phyloP scores from a whole-genome alignment of 1,140 invertebrate genomes.

The Gonatopus flavifemur region DNA sequence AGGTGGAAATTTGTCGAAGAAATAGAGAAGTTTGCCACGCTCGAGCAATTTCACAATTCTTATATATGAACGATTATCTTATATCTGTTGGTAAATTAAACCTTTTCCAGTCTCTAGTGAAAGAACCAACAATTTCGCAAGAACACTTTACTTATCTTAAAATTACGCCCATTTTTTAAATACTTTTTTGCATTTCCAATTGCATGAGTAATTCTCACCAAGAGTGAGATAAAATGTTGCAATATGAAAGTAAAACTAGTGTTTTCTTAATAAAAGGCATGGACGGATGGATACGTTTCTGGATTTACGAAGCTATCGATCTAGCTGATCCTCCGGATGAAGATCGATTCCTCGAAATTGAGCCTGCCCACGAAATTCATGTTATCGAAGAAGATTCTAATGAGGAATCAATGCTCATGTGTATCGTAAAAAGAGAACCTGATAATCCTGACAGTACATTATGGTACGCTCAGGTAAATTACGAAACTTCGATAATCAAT shows the following conservation, averaged over 20 bases:
- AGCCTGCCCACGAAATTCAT: conserved; percentile 77
- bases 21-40: conserved; percentile 73
- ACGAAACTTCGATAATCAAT: not conserved
- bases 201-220: conserved; percentile 4
- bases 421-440: conserved; percentile 59
- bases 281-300: conserved; percentile 81
- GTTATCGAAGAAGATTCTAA: conserved; percentile 52
- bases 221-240: no score
- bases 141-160: no score
- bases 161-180: no score
- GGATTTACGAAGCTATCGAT: conserved; percentile 87
- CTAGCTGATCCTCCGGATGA: conserved; percentile 77
- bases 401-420: conserved; percentile 54
- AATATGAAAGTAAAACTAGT: no score
- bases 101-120: not conserved
- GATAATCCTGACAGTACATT: conserved; percentile 52
- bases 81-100: conserved; percentile 59
- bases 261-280: conserved; percentile 59
- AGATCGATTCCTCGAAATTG: conserved; percentile 75
- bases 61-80: conserved; percentile 66
- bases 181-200: no score
- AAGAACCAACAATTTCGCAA: no score
- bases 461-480: conserved; percentile 75
- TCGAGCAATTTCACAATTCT: conserved; percentile 73
- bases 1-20: conserved; percentile 74